These are phyloP conservation scores for Heliconius charithonia DNA, from an alignment of 2,888 invertebrate species.

Conservation along the genomic window DNA sequence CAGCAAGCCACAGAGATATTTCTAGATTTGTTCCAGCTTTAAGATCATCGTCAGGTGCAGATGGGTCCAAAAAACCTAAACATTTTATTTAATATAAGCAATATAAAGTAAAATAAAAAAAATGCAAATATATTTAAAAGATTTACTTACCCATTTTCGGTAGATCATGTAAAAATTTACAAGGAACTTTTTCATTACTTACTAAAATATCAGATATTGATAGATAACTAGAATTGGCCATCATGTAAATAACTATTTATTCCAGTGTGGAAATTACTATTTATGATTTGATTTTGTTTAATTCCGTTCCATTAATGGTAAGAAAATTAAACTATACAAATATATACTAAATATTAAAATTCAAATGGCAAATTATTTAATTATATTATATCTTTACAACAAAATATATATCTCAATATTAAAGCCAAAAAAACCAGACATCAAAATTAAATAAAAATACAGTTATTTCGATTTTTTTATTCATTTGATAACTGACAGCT, in stretches of 20 bases:
- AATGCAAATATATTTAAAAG: neutral
- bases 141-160: conserved; percentile 84
- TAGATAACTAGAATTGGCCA: conserved; percentile 85
- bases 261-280: neutral
- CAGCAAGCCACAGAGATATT: conserved; percentile 93
- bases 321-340: neutral
- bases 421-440: too few relatives aligned
- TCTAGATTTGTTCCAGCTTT: conserved; percentile 90
- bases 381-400: neutral
- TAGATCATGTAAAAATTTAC: conserved; percentile 88
- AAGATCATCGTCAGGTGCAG: conserved; percentile 88
- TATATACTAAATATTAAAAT: neutral
- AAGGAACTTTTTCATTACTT: conserved; percentile 93
- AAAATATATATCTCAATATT: too few relatives aligned
- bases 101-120: neutral
- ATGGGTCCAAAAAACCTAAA: conserved; percentile 91
- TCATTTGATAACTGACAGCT: neutral
- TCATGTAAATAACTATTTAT: conserved; percentile 5
- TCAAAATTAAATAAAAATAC: neutral
- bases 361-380: neutral
- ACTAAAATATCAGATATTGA: conserved; percentile 93
- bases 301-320: neutral
- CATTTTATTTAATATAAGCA: conserved; percentile 3
- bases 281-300: neutral
- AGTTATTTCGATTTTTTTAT: neutral